phyloP scores from a whole-genome alignment of 2,797 vertebrate genomes.

The Microctenopoma steveboyesi region DNA sequence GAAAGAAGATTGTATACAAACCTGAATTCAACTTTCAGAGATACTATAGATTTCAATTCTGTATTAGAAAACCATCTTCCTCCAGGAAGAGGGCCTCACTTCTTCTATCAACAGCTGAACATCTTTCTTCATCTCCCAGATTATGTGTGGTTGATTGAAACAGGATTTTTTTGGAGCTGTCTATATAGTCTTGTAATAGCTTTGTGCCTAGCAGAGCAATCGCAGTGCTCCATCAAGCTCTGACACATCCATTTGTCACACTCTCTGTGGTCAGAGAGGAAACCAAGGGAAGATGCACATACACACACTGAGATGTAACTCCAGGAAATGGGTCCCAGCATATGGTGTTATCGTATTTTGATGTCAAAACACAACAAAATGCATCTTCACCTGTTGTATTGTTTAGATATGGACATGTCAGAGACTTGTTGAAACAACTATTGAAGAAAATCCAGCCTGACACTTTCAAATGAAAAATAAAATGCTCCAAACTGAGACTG shows the following conservation, averaged over 20 bases:
- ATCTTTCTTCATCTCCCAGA: constrained; percentile 71
- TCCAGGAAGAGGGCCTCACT: constrained; percentile 16
- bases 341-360: constrained; percentile 63
- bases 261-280: constrained; percentile 77
- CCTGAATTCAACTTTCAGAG: constrained; percentile 18
- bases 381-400: constrained; percentile 48
- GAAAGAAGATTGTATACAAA: constrained; percentile 18
- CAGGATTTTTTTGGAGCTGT: constrained; percentile 75
- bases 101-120: constrained; percentile 63
- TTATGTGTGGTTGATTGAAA: constrained; percentile 78
- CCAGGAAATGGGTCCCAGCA: constrained; percentile 40
- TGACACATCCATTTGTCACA: constrained; percentile 82
- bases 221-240: constrained; percentile 79
- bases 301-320: constrained; percentile 36
- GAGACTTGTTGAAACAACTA: constrained; percentile 22
- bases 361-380: constrained; percentile 42
- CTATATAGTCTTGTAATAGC: constrained; percentile 79
- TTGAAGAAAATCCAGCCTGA: constrained; percentile 31
- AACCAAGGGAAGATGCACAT: constrained; percentile 59
- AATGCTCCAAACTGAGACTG: constrained; percentile 41
- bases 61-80: constrained; percentile 7
- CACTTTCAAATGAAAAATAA: constrained; percentile 41
- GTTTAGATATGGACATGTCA: constrained; percentile 45
- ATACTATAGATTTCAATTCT: constrained; percentile 21
- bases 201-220: constrained; percentile 77